phyloP scores from a whole-genome alignment of 2,797 vertebrate species.

The Ibycter americanus region DNA sequence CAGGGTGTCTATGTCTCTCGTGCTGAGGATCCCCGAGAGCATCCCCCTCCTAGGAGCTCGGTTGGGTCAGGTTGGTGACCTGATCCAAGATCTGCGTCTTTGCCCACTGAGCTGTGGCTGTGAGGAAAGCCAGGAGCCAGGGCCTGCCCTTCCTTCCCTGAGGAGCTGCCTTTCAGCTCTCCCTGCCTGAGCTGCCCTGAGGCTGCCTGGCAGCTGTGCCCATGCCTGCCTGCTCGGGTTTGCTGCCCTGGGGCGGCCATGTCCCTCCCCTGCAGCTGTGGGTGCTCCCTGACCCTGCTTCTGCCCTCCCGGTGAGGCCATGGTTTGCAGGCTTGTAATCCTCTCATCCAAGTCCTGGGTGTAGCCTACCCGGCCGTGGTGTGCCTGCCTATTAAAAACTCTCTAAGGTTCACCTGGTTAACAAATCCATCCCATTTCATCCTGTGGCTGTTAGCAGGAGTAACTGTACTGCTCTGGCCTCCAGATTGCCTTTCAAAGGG shows the following conservation, averaged over 20 bases:
- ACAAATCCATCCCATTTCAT: background rate
- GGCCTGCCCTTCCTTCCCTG: background rate
- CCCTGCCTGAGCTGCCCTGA: background rate
- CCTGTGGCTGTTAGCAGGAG: background rate
- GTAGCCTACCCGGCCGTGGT: fast-evolving
- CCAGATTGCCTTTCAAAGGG: background rate
- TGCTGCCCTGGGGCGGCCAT: background rate
- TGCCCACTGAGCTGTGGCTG: fast-evolving
- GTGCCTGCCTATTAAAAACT: background rate
- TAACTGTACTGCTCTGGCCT: background rate
- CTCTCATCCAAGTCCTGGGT: background rate
- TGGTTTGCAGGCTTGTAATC: too few species aligned
- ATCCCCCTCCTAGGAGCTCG: background rate
- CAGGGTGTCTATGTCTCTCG: background rate
- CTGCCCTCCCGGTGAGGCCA: background rate
- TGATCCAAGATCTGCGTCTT: background rate
- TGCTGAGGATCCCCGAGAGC: background rate
- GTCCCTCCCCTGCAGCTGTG: fast-evolving
- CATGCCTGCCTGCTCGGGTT: fast-evolving
- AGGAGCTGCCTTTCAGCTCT: background rate
- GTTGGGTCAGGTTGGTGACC: background rate
- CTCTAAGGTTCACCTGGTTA: background rate
- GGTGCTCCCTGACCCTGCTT: background rate
- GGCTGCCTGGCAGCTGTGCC: background rate
- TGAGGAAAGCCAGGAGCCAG: background rate